Conservation (phyloP, 2,113 vertebrate genomes). For the Cochlearius cochlearius region DNA sequence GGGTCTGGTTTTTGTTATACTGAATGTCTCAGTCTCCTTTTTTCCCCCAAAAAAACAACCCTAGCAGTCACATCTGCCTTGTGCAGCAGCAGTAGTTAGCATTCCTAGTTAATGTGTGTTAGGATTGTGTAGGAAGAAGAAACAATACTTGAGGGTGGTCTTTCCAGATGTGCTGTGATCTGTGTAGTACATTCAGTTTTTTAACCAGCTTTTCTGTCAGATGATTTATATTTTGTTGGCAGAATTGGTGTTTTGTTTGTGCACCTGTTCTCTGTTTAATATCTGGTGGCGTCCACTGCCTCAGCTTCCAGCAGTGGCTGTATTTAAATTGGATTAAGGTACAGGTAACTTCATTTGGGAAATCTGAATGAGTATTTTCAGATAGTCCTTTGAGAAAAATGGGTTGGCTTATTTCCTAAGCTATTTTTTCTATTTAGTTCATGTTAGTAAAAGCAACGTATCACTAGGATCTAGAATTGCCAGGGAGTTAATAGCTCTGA, state of each 20-base stretch:
- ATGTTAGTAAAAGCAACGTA: not conserved
- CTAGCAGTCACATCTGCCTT: not conserved
- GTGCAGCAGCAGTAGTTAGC: not conserved
- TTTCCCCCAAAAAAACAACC: fast-evolving
- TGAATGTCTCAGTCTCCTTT: not conserved
- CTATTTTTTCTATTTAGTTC: not conserved
- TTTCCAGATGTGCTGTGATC: not conserved
- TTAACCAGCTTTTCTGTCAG: not conserved
- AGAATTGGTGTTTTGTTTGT: not conserved
- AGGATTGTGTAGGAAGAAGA: not conserved
- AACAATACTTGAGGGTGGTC: not conserved
- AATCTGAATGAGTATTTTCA: not conserved
- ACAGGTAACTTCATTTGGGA: not conserved
- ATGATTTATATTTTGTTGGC: not conserved
- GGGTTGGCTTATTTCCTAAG: not conserved
- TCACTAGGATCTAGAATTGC: not conserved
- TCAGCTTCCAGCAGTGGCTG: not conserved
- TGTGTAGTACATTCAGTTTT: not conserved
- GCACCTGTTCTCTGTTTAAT: not conserved
- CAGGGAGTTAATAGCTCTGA: not conserved
- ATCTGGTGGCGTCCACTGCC: not conserved
- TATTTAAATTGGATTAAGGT: not conserved
- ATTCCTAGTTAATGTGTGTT: not conserved
- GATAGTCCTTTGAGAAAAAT: not conserved
- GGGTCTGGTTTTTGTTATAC: not conserved